Conservation (phyloP, 2,797 vertebrate genomes). For the Sebastes iracundus region DNA sequence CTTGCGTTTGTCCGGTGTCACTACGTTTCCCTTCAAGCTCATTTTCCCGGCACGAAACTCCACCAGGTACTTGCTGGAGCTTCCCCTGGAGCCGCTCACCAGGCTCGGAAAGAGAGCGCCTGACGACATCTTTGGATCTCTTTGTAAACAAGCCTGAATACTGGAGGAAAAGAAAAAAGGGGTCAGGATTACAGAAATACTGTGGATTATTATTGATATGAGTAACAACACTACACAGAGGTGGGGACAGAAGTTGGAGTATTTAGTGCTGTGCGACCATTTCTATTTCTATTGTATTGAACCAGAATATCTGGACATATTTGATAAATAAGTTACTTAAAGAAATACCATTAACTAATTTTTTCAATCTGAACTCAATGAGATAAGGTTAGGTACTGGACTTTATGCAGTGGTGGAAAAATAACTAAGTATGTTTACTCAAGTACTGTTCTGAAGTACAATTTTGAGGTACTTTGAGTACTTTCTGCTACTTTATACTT, state of each 20-base stretch:
- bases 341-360: neutral
- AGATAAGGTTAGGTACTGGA: too few species aligned
- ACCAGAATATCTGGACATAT: neutral
- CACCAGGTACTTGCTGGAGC: constrained; percentile 94
- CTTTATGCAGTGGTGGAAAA: too few species aligned
- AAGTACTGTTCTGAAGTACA: too few species aligned
- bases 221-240: neutral
- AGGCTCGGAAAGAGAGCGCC: constrained; percentile 95
- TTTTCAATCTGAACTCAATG: neutral
- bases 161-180: neutral
- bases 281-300: neutral
- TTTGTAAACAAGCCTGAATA: neutral
- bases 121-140: constrained; percentile 86
- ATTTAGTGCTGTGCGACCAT: neutral
- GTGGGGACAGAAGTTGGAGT: neutral
- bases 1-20: constrained; percentile 96
- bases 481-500: too few species aligned
- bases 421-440: too few species aligned
- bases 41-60: constrained; percentile 98
- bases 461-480: too few species aligned
- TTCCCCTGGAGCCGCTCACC: constrained; percentile 92
- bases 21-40: constrained; percentile 92
- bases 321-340: neutral
- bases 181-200: neutral
- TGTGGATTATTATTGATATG: neutral